A percentile compares a stretch with the other conserved stretches of the same genome.
These are phyloP conservation scores for Drosophila atripex DNA, from an alignment of 2,888 invertebrate species.

Conservation along the genomic window DNA sequence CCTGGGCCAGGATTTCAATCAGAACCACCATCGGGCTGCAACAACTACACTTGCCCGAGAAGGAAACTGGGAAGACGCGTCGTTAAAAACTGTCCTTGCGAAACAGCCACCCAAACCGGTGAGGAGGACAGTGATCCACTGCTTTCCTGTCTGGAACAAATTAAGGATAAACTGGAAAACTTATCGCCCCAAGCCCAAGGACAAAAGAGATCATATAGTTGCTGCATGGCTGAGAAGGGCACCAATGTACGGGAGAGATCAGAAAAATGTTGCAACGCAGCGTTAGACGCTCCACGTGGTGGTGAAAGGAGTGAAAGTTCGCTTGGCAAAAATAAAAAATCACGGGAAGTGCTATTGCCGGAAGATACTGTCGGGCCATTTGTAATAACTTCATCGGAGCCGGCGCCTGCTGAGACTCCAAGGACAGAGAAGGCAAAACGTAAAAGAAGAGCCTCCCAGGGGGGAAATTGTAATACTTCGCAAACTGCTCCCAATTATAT, in stretches of 20 bases:
- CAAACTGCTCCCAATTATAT: not conserved
- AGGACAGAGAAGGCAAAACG: not conserved
- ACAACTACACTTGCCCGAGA: not conserved
- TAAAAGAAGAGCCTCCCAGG: not conserved
- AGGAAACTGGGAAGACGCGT: conserved; percentile 7
- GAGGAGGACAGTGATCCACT: conserved; percentile 1
- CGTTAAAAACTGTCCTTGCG: not conserved
- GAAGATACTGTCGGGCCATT: no score
- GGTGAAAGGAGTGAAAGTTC: not conserved
- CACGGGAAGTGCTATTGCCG: no score
- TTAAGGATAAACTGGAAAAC: conserved; percentile 12
- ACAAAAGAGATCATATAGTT: not conserved
- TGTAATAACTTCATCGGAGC: no score
- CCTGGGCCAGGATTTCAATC: not conserved
- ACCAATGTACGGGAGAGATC: conserved; percentile 16
- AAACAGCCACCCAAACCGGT: conserved; percentile 30
- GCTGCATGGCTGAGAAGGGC: conserved; percentile 23
- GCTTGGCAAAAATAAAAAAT: no score
- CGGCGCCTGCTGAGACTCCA: no score
- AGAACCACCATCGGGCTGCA: no score
- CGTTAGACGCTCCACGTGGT: not conserved
- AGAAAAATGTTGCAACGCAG: not conserved
- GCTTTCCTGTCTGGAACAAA: conserved; percentile 19
- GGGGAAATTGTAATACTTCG: not conserved
- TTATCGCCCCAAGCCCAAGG: not conserved